These are phyloP conservation scores for Mesocentrotus franciscanus DNA, from an alignment of 53 echinoderm and acorn worm species.

Conservation along the genomic window DNA sequence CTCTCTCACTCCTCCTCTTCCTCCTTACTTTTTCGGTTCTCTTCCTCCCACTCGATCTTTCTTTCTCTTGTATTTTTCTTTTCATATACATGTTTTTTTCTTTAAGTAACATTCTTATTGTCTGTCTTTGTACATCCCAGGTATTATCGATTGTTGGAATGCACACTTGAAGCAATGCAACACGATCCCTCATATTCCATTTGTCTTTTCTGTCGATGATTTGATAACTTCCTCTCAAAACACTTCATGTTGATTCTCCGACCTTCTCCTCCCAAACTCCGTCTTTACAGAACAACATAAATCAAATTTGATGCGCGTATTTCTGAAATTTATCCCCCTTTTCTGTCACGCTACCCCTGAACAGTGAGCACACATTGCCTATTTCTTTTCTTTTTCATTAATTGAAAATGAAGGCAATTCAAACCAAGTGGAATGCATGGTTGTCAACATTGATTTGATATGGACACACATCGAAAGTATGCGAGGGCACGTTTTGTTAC, in stretches of 20 bases:
- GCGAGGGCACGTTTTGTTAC: conserved; percentile 38
- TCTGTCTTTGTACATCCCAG: background rate
- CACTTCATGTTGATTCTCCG: conserved; percentile 57
- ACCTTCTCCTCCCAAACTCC: background rate
- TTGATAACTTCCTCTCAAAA: background rate
- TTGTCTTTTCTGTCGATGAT: conserved; percentile 19
- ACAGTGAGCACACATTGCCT: background rate
- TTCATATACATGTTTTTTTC: background rate
- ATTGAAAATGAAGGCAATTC: conserved; percentile 57
- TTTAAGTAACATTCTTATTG: background rate
- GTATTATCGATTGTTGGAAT: conserved; percentile 16
- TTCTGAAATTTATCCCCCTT: conserved; percentile 1
- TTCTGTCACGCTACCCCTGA: background rate
- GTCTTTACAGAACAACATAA: conserved; percentile 51
- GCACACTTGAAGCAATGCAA: conserved; percentile 3
- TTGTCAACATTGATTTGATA: conserved; percentile 24
- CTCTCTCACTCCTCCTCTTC: background rate
- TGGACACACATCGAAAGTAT: background rate
- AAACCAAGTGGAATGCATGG: background rate
- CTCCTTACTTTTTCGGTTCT: background rate
- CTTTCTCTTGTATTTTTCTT: background rate
- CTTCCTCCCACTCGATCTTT: background rate
- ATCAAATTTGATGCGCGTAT: conserved; percentile 53
- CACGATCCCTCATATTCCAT: conserved; percentile 52
- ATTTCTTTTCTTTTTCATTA: background rate